A percentile compares a stretch with the other conserved stretches of the same genome.
These are phyloP conservation scores for Notothenia rossii DNA, from an alignment of 2,113 vertebrate genomes.

Conservation along the genomic window DNA sequence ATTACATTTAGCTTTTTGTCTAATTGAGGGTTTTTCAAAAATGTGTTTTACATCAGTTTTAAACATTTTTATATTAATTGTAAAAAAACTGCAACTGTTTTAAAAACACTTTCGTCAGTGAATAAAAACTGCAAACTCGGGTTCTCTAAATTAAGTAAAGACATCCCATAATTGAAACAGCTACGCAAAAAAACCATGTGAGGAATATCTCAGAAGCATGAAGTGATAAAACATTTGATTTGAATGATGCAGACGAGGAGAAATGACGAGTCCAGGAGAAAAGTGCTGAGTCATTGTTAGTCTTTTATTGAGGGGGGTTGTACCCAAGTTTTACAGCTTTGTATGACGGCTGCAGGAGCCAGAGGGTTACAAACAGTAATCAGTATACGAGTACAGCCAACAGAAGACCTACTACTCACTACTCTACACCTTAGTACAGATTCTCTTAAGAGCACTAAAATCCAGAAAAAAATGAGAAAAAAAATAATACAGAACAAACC, in stretches of 20 bases:
- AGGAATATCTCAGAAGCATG: not conserved
- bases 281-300: constrained; percentile 77
- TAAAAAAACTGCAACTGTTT: no score
- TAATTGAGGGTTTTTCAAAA: no score
- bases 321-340: constrained; percentile 89
- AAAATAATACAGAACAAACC: constrained; percentile 80
- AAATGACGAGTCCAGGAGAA: constrained; percentile 18
- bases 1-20: no score
- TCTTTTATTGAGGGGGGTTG: constrained; percentile 90
- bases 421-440: constrained; percentile 84
- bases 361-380: constrained; percentile 87
- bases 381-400: constrained; percentile 88
- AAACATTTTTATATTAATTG: no score
- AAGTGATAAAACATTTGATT: no score
- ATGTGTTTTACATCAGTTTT: no score
- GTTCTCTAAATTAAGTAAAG: no score
- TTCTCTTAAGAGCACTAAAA: constrained; percentile 87
- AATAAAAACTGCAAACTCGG: no score
- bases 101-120: no score
- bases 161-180: no score
- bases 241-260: not conserved
- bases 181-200: no score
- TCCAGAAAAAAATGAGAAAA: constrained; percentile 62
- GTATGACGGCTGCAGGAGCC: constrained; percentile 83
- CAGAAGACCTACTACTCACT: constrained; percentile 85